Evolutionary conservation across 2,797 vertebrate species (phyloP), one percentile per base, ranked within the genome.

Genomic region (Siniperca scherzeri): DNA sequence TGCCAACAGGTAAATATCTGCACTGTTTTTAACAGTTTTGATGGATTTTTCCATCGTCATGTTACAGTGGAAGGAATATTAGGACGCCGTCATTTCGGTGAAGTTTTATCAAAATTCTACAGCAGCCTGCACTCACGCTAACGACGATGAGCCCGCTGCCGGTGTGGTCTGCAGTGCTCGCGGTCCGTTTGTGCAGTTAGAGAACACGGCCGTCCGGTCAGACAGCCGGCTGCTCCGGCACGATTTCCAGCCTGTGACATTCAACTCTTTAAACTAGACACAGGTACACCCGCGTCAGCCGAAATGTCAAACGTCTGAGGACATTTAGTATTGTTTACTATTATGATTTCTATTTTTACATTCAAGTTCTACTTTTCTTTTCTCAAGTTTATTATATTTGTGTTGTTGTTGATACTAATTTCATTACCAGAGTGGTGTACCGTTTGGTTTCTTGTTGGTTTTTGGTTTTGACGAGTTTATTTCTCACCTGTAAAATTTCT

Each of bases 1-100:
- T 97, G 82, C 95, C 97, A 0, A 97, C 98, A 67, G 97, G 94
- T 95, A 87, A 87, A 67, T 67, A 67, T 64, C 8, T 52, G 21
- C 17, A 12, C 17, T 12, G 3, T 17, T 33, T 65, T 96, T 89
- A 13, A 61, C 4, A 30, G 16, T 48, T 59, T 53, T 67, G 1
- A 64, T 14, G 5, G 21, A 14, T 62, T 30, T 38, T 33, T 48
- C 27, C n/a, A n/a, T 53, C 10, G 27, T n/a, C 25, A 64, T 30
- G 21, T 59, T 13, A 17, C 7, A 52, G 17, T 72, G 14, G 36
- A 61, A 76, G 21, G 8, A 64, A 16, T 19, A 66, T 66, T 16
- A 6, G 21, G 40, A 38, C 21, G 21, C 22, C 25, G n/a, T 46
- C 7, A 50, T 33, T 68, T 50, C 40, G 17, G 8, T 46, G 4